These are phyloP conservation scores for Neotoma lepida DNA, from an alignment of 2,113 vertebrate genomes.

Conservation along the genomic window DNA sequence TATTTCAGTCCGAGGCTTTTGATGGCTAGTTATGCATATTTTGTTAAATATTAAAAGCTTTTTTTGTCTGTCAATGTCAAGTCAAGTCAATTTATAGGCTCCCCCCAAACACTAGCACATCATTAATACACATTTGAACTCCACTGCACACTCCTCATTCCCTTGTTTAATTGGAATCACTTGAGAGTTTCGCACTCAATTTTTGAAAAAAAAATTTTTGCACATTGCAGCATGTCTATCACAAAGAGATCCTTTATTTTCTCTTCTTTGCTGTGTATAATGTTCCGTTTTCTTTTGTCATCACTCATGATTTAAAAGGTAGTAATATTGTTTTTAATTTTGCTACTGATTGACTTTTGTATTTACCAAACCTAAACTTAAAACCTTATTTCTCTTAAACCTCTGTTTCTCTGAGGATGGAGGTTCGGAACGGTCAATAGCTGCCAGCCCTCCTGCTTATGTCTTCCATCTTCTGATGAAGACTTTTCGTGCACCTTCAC, in stretches of 20 bases:
- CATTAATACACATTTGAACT: background rate
- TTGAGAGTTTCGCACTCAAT: conserved; percentile 43
- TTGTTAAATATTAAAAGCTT: conserved; percentile 53
- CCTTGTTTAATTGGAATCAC: conserved; percentile 41
- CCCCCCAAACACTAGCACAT: background rate
- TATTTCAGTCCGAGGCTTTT: background rate
- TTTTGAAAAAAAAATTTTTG: background rate
- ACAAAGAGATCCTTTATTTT: conserved; percentile 43
- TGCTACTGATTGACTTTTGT: conserved; percentile 10
- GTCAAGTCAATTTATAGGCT: conserved; percentile 47
- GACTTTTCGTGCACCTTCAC: background rate
- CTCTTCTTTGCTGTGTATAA: background rate
- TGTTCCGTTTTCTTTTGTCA: conserved; percentile 38
- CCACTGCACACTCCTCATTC: background rate
- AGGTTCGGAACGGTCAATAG: background rate
- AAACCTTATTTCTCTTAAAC: conserved; percentile 48
- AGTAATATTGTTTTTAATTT: conserved; percentile 52
- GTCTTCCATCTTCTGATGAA: background rate
- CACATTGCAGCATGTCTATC: background rate
- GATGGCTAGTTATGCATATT: conserved; percentile 1
- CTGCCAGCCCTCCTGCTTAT: background rate
- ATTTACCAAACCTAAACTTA: conserved; percentile 49
- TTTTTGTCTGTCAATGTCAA: conserved; percentile 27
- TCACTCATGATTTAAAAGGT: conserved; percentile 50
- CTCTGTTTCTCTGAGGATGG: conserved; percentile 35